A percentile compares a stretch with the other conserved stretches of the same genome.
phyloP scores from a whole-genome alignment of 2,888 invertebrate genomes.

The Standfussiana lucernea region DNA sequence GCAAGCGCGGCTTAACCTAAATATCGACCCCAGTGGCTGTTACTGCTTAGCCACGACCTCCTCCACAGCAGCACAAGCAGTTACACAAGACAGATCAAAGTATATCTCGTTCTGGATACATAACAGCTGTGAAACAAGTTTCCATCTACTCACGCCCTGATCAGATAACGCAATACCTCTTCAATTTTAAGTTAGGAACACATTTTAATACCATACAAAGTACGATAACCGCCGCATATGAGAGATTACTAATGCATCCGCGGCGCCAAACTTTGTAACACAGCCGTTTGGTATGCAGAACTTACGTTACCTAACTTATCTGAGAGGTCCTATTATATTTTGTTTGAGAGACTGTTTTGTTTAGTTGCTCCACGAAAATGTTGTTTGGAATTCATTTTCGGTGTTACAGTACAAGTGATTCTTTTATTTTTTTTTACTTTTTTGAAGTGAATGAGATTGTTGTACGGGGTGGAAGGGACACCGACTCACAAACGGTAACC shows the following conservation, averaged over 20 bases:
- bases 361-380: slow-evolving; percentile 24
- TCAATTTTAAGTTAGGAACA: slow-evolving; percentile 20
- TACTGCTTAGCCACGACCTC: too few relatives aligned
- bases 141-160: background rate
- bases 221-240: slow-evolving; percentile 59
- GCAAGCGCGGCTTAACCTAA: too few relatives aligned
- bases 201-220: slow-evolving; percentile 26
- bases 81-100: background rate
- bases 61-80: too few relatives aligned
- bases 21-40: too few relatives aligned
- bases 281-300: slow-evolving; percentile 81
- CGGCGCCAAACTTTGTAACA: slow-evolving; percentile 78
- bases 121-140: background rate
- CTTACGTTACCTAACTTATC: slow-evolving; percentile 76
- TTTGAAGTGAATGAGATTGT: too few relatives aligned
- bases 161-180: background rate
- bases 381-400: slow-evolving; percentile 11
- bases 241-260: slow-evolving; percentile 73
- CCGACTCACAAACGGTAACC: too few relatives aligned
- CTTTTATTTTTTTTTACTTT: too few relatives aligned
- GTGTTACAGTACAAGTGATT: background rate
- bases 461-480: too few relatives aligned
- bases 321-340: slow-evolving; percentile 65
- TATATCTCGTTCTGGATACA: background rate
- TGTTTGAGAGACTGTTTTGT: slow-evolving; percentile 41